These are phyloP conservation scores for Beroe forskalii DNA, from an alignment of 37 sponge, comb jelly and placozoan species.

Conservation along the genomic window DNA sequence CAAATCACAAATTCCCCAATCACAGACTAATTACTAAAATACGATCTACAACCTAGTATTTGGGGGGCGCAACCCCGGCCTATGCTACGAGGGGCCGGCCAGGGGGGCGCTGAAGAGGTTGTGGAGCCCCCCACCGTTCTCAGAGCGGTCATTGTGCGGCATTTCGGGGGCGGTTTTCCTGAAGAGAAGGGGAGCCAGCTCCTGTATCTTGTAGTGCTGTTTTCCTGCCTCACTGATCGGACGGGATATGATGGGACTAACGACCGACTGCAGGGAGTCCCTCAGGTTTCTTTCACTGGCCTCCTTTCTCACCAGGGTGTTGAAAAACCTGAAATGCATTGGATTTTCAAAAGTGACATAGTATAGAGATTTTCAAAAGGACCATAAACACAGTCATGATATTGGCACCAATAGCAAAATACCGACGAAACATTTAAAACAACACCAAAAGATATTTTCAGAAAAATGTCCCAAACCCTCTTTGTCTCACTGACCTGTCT, in stretches of 20 bases:
- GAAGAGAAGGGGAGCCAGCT: slow-evolving; percentile 14
- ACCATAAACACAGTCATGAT: too few relatives aligned
- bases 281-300: slow-evolving; percentile 28
- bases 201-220: slow-evolving; percentile 63
- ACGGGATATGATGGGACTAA: slow-evolving; percentile 46
- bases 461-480: too few relatives aligned
- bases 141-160: not conserved
- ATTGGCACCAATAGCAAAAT: too few relatives aligned
- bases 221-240: slow-evolving; percentile 54
- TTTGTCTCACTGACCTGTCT: not conserved
- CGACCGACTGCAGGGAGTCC: slow-evolving; percentile 16
- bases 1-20: too few relatives aligned
- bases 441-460: too few relatives aligned
- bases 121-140: slow-evolving; percentile 1
- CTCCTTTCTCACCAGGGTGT: not conserved
- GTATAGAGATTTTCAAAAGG: too few relatives aligned
- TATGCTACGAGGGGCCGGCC: slow-evolving; percentile 35
- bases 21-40: too few relatives aligned
- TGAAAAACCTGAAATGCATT: slow-evolving; percentile 17
- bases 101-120: not conserved
- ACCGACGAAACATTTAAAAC: too few relatives aligned
- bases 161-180: not conserved
- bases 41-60: too few relatives aligned
- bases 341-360: too few relatives aligned
- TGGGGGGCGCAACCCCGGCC: not conserved